Evolutionary conservation across 2,113 vertebrate genomes (phyloP).

Genomic region (Rhinolophus sinicus): DNA sequence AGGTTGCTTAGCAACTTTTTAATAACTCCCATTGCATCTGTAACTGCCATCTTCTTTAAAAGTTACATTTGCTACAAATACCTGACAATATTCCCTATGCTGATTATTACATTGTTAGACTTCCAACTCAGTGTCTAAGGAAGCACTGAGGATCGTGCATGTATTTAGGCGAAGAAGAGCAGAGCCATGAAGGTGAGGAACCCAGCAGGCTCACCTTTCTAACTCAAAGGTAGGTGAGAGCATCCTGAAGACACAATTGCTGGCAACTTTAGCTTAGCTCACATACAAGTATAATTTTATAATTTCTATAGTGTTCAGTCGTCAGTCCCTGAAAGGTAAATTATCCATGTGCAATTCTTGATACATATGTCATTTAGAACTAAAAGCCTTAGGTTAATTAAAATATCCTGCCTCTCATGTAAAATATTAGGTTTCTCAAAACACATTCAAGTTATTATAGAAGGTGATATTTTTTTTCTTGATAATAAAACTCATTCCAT

Average conservation of each 20-base stretch:
- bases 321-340: not conserved
- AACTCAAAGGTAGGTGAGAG: conserved; percentile 43
- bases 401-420: not conserved
- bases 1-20: conserved; percentile 45
- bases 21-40: conserved; percentile 65
- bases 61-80: not conserved
- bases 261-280: not conserved
- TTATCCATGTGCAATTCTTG: not conserved
- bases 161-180: not conserved
- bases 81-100: conserved; percentile 32
- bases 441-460: not conserved
- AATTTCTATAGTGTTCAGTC: not conserved
- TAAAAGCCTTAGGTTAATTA: not conserved
- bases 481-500: not conserved
- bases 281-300: no score
- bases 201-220: not conserved
- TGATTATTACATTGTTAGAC: not conserved
- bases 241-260: not conserved
- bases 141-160: not conserved
- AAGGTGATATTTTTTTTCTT: not conserved
- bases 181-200: not conserved
- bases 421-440: not conserved
- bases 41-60: not conserved
- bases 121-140: not conserved
- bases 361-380: not conserved